Conservation (phyloP, 2,113 vertebrate genomes). For the Pardalotus punctatus region DNA sequence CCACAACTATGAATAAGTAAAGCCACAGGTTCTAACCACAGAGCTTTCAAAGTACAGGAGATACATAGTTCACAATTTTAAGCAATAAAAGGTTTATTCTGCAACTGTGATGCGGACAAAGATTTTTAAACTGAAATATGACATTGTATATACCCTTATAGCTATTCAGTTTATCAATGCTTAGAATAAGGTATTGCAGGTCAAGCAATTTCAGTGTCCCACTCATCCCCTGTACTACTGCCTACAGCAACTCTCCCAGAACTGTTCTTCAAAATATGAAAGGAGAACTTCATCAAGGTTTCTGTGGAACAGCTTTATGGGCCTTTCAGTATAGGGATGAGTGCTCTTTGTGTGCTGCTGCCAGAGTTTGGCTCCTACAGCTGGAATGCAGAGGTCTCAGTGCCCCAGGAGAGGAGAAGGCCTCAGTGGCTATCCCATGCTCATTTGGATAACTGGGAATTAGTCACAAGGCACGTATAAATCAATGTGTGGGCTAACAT, state of each 20-base stretch:
- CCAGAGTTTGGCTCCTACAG: background rate
- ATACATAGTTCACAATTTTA: background rate
- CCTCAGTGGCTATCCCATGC: background rate
- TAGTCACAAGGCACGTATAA: background rate
- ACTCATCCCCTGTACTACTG: background rate
- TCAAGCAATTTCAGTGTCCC: background rate
- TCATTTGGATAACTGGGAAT: background rate
- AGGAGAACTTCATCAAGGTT: background rate
- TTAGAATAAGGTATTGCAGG: background rate
- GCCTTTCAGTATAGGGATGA: background rate
- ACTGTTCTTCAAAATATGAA: background rate
- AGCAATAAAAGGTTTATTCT: background rate
- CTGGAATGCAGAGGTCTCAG: background rate
- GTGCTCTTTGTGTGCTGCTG: background rate
- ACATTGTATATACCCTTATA: background rate
- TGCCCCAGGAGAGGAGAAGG: background rate
- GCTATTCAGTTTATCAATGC: background rate
- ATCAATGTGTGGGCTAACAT: background rate
- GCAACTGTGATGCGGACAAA: background rate
- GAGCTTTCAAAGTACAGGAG: background rate
- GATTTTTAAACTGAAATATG: background rate
- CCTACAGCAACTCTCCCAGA: background rate
- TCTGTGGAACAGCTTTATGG: background rate
- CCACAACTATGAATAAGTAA: background rate
- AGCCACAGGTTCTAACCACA: background rate